Conservation (phyloP, 2,888 invertebrate species). For the Patella ulyssiponensis region DNA sequence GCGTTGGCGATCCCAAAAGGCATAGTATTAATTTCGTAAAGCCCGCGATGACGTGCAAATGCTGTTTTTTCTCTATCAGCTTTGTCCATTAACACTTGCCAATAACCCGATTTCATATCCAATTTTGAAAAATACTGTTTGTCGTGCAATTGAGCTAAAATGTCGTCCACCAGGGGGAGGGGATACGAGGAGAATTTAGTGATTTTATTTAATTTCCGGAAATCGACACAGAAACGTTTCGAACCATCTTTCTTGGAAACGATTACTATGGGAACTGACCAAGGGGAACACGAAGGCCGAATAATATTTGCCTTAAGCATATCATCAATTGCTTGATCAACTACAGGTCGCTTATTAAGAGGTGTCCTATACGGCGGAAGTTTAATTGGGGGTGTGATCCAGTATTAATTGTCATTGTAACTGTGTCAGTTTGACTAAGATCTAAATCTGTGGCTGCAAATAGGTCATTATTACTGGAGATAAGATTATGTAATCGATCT, state of each 20-base stretch:
- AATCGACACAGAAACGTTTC: neutral
- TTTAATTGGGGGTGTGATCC: neutral
- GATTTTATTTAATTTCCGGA: constrained; percentile 10
- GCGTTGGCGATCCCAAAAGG: constrained; percentile 19
- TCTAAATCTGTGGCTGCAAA: neutral
- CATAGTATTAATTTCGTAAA: constrained; percentile 21
- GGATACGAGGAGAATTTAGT: neutral
- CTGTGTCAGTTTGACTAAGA: neutral
- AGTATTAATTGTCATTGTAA: neutral
- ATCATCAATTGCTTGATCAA: neutral
- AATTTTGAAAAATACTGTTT: constrained; percentile 6
- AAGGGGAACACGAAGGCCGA: constrained; percentile 26
- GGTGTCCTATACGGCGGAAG: neutral
- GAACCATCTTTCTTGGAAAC: constrained; percentile 33
- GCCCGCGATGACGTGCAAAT: too few species aligned
- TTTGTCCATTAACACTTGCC: constrained; percentile 19
- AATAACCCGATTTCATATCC: constrained; percentile 20
- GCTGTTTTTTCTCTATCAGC: constrained; percentile 20
- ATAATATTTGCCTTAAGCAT: neutral
- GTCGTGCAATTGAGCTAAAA: constrained; percentile 6
- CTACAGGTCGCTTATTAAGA: neutral
- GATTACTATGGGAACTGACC: constrained; percentile 29
- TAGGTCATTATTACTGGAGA: neutral
- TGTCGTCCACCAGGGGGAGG: neutral
- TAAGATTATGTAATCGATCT: neutral